phyloP scores from a whole-genome alignment of 2,113 vertebrate genomes.

The Dryoscopus gambensis region DNA sequence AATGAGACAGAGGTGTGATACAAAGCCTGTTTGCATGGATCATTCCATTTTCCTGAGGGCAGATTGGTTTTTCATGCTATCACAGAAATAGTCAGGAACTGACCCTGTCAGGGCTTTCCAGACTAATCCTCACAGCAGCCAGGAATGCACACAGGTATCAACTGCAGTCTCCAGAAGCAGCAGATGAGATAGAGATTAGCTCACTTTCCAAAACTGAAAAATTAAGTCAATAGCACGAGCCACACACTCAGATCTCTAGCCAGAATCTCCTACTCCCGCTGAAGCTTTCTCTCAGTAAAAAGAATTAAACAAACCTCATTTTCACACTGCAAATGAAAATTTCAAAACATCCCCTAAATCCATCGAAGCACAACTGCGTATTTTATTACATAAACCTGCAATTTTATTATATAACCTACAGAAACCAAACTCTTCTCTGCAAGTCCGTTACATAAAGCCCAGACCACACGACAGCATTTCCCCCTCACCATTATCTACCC shows the following conservation, averaged over 20 bases:
- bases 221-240: not conserved
- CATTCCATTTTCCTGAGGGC: not conserved
- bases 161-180: not conserved
- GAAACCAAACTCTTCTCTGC: not conserved
- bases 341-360: conserved; percentile 10
- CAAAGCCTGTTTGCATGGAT: not conserved
- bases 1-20: not conserved
- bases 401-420: conserved; percentile 20
- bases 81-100: not conserved
- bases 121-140: not conserved
- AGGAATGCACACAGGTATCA: not conserved
- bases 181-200: not conserved
- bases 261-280: not conserved
- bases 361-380: not conserved
- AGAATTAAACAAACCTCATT: not conserved
- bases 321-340: not conserved
- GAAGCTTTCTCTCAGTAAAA: not conserved
- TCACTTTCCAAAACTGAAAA: not conserved
- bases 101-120: not conserved
- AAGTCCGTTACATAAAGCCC: conserved; percentile 7
- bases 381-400: not conserved
- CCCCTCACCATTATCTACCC: not conserved
- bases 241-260: not conserved
- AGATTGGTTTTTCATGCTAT: not conserved
- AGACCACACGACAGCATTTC: not conserved